Evolutionary conservation across 1,140 invertebrate genomes (phyloP).

Genomic region (Platorchestia sp.): DNA sequence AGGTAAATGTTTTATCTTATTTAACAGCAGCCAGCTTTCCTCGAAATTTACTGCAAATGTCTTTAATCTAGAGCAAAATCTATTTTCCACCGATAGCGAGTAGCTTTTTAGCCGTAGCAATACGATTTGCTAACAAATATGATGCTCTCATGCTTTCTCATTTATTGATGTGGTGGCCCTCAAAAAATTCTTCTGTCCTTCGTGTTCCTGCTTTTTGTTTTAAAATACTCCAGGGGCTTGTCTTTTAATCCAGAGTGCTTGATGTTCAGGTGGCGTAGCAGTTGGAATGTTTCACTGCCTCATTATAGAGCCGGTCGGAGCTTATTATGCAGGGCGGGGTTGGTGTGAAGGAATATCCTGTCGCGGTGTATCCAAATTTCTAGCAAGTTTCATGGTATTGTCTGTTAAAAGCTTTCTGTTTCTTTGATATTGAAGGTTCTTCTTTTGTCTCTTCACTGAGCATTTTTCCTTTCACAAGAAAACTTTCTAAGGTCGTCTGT

Average conservation of each 20-base stretch:
- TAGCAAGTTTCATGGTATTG: conserved; percentile 45
- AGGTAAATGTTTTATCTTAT: not conserved
- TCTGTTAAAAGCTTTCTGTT: conserved; percentile 26
- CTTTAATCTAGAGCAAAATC: conserved; percentile 36
- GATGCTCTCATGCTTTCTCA: conserved; percentile 58
- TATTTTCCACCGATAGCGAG: conserved; percentile 61
- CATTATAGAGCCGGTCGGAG: conserved; percentile 63
- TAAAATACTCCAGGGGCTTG: conserved; percentile 61
- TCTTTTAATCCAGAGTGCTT: conserved; percentile 61
- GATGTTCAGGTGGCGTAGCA: conserved; percentile 65
- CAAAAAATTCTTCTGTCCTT: conserved; percentile 60
- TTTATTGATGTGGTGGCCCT: conserved; percentile 63
- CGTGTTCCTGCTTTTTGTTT: conserved; percentile 55
- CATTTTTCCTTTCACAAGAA: not conserved
- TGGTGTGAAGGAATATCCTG: conserved; percentile 3
- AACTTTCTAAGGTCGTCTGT: not conserved
- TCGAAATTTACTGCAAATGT: not conserved
- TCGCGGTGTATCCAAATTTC: conserved; percentile 59
- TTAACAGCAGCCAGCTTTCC: not conserved
- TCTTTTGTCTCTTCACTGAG: too few relatives aligned
- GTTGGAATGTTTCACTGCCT: conserved; percentile 67
- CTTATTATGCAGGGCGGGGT: conserved; percentile 22
- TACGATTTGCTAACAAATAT: not conserved
- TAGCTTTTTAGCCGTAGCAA: not conserved
- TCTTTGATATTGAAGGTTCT: conserved; percentile 7